phyloP scores from a whole-genome alignment of 2,888 invertebrate species.

The Caenorhabditis becei region DNA sequence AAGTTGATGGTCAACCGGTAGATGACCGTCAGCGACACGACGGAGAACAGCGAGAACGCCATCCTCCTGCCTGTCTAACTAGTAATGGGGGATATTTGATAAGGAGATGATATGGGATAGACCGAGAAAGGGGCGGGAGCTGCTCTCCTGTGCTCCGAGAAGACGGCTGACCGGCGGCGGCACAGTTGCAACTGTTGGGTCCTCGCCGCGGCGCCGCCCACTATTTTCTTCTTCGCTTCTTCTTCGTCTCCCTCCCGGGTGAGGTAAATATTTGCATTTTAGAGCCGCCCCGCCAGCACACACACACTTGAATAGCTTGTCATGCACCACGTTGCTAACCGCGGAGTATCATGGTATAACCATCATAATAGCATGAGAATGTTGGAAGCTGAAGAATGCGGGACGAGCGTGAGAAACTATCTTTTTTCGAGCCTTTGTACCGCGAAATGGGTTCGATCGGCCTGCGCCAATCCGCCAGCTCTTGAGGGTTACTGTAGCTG shows the following conservation, averaged over 20 bases:
- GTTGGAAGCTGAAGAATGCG: neutral
- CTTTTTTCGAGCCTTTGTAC: neutral
- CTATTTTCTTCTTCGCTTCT: constrained; percentile 34
- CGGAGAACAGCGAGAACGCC: constrained; percentile 71
- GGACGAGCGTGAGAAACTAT: neutral
- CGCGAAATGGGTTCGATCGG: neutral
- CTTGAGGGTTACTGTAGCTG: neutral
- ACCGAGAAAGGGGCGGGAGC: neutral
- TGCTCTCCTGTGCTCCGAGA: constrained; percentile 4
- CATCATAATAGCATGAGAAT: constrained; percentile 40
- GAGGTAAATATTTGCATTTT: constrained; percentile 60
- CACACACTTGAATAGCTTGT: constrained; percentile 57
- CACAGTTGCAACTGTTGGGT: constrained; percentile 47
- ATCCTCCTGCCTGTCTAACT: constrained; percentile 27
- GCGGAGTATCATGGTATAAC: constrained; percentile 57
- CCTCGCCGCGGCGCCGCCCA: constrained; percentile 33
- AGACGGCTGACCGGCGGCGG: constrained; percentile 26
- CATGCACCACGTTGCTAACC: constrained; percentile 51
- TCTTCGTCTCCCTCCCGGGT: constrained; percentile 14
- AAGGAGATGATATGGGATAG: constrained; percentile 7
- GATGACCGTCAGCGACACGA: constrained; percentile 72
- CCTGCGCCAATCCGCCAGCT: neutral
- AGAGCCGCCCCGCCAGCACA: constrained; percentile 35
- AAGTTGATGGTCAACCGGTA: constrained; percentile 79
- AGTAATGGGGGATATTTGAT: constrained; percentile 6